Percentiles rank a stretch among this genome's conserved stretches.
phyloP scores from a whole-genome alignment of 2,113 vertebrate species.

The Sterrhoptilus dennistouni region DNA sequence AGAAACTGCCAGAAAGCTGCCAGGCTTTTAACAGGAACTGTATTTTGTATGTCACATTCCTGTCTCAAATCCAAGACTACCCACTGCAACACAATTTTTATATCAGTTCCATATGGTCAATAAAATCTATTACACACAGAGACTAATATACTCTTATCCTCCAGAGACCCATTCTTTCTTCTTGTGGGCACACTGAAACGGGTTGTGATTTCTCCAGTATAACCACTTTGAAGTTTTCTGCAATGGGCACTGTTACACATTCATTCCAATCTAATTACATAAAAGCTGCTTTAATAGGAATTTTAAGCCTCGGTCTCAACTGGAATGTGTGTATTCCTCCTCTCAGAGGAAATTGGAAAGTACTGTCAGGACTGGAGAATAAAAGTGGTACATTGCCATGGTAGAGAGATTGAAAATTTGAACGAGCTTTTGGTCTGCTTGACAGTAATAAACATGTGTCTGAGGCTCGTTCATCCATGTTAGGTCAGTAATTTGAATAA shows the following conservation, averaged over 20 bases:
- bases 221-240: slow-evolving; percentile 43
- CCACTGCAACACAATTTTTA: slow-evolving; percentile 72
- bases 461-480: background rate
- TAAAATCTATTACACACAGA: slow-evolving; percentile 74
- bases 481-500: background rate
- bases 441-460: background rate
- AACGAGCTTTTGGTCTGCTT: background rate
- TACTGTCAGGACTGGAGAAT: slow-evolving; percentile 14
- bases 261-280: slow-evolving; percentile 63
- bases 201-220: slow-evolving; percentile 38
- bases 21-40: slow-evolving; percentile 55
- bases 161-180: slow-evolving; percentile 54
- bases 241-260: slow-evolving; percentile 32
- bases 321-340: slow-evolving; percentile 40
- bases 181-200: slow-evolving; percentile 60
- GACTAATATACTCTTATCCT: slow-evolving; percentile 68
- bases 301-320: slow-evolving; percentile 19
- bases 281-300: slow-evolving; percentile 57
- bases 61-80: slow-evolving; percentile 71
- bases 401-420: background rate
- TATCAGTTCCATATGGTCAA: slow-evolving; percentile 86
- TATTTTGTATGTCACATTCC: slow-evolving; percentile 70
- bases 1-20: slow-evolving; percentile 62
- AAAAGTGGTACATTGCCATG: background rate
- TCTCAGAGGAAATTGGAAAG: slow-evolving; percentile 3